Percentiles rank a stretch among this genome's conserved stretches.
Conservation (phyloP, 2,888 invertebrate species). For the Cyrtodaria siliqua region DNA sequence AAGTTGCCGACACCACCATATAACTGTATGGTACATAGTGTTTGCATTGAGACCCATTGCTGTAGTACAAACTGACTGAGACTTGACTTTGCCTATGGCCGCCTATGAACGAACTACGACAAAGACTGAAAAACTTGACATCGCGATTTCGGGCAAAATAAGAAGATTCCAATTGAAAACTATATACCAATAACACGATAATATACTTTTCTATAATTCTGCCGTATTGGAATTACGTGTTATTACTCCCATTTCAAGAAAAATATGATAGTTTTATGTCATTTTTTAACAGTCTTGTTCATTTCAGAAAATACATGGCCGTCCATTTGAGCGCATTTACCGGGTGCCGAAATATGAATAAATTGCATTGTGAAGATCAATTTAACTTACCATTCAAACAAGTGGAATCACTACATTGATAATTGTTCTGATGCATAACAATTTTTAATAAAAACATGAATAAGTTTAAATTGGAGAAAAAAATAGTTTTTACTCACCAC, state of each 20-base stretch:
- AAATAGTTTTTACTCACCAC: conserved; percentile 29
- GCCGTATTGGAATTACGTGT: background rate
- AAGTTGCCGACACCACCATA: conserved; percentile 66
- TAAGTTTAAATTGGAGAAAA: background rate
- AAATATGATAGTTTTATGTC: conserved; percentile 3
- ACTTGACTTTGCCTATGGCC: conserved; percentile 60
- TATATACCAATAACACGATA: background rate
- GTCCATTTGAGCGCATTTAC: conserved; percentile 29
- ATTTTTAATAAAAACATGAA: conserved; percentile 36
- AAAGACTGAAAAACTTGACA: conserved; percentile 31
- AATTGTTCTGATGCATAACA: conserved; percentile 49
- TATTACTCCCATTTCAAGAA: background rate
- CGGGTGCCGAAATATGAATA: conserved; percentile 15
- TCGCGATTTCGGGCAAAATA: background rate
- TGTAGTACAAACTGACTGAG: conserved; percentile 60
- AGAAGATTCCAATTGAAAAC: background rate
- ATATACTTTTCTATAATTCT: background rate
- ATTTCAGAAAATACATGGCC: conserved; percentile 42
- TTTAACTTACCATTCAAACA: conserved; percentile 8
- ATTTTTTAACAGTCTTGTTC: conserved; percentile 16
- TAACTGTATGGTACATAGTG: conserved; percentile 70
- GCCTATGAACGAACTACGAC: conserved; percentile 49
- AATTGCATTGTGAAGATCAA: conserved; percentile 43
- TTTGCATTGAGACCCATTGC: conserved; percentile 59
- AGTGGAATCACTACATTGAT: conserved; percentile 25